Conservation (phyloP, 2,888 invertebrate genomes). For the Enchytraeus crypticus region DNA sequence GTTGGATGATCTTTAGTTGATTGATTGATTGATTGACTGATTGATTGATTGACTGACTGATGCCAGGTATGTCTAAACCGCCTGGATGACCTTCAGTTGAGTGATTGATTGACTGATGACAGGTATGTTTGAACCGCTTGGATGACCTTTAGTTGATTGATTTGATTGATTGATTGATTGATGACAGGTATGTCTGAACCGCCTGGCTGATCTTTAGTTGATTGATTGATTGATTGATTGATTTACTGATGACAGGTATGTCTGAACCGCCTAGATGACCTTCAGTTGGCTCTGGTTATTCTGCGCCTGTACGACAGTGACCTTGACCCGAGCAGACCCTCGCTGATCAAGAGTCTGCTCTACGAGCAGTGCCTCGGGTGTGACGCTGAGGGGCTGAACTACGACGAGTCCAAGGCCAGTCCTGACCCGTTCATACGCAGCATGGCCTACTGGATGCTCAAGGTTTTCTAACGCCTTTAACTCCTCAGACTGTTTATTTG, state of each 20-base stretch:
- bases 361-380: conserved; percentile 38
- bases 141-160: too few relatives aligned
- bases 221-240: too few relatives aligned
- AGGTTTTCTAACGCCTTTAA: too few relatives aligned
- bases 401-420: conserved; percentile 53
- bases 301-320: conserved; percentile 76
- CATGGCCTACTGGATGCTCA: conserved; percentile 92
- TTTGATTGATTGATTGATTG: too few relatives aligned
- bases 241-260: conserved; percentile 56
- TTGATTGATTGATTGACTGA: too few relatives aligned
- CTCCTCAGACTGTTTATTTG: conserved; percentile 28
- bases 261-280: conserved; percentile 79
- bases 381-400: conserved; percentile 54
- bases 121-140: too few relatives aligned
- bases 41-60: background rate
- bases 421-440: conserved; percentile 89
- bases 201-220: too few relatives aligned
- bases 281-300: conserved; percentile 89
- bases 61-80: conserved; percentile 71
- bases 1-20: too few relatives aligned
- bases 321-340: conserved; percentile 51
- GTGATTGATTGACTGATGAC: too few relatives aligned
- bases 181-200: too few relatives aligned
- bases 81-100: conserved; percentile 84
- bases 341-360: conserved; percentile 35